Evolutionary conservation across 2,113 vertebrate genomes (phyloP).

Genomic region (Gallinago paraguaiae): DNA sequence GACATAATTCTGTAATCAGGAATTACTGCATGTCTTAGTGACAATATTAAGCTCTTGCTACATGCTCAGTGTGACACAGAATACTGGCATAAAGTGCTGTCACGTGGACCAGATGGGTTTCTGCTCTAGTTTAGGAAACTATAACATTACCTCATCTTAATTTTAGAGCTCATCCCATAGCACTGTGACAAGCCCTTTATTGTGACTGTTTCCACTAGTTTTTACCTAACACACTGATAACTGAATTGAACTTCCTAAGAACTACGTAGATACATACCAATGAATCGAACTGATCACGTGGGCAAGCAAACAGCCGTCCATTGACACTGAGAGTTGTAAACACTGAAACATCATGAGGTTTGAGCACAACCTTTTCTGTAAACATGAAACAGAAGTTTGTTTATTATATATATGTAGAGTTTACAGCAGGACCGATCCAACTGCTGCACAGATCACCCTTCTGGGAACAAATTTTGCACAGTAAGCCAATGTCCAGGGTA

Average conservation of each 20-base stretch:
- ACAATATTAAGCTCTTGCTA: not conserved
- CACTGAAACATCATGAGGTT: conserved; percentile 91
- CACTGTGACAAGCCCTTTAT: not conserved
- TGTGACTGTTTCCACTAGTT: not conserved
- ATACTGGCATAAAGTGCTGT: not conserved
- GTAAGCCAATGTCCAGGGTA: not conserved
- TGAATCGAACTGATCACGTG: conserved; percentile 91
- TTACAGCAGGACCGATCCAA: conserved; percentile 21
- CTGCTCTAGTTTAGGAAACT: not conserved
- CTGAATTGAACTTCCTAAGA: not conserved
- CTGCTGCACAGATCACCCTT: not conserved
- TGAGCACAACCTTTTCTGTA: conserved; percentile 93
- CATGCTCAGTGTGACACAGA: not conserved
- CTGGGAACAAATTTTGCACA: not conserved
- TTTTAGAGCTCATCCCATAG: not conserved
- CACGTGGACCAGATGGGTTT: not conserved
- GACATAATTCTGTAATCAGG: not conserved
- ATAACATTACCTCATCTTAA: not conserved
- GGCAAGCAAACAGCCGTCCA: conserved; percentile 91
- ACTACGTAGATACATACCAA: conserved; percentile 81
- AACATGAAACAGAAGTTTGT: conserved; percentile 61
- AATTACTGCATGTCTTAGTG: not conserved
- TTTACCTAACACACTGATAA: not conserved
- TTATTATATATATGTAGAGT: conserved; percentile 47
- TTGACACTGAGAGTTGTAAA: conserved; percentile 95